phyloP scores from a whole-genome alignment of 1,140 invertebrate genomes.

The Drosophila parabipectinata region DNA sequence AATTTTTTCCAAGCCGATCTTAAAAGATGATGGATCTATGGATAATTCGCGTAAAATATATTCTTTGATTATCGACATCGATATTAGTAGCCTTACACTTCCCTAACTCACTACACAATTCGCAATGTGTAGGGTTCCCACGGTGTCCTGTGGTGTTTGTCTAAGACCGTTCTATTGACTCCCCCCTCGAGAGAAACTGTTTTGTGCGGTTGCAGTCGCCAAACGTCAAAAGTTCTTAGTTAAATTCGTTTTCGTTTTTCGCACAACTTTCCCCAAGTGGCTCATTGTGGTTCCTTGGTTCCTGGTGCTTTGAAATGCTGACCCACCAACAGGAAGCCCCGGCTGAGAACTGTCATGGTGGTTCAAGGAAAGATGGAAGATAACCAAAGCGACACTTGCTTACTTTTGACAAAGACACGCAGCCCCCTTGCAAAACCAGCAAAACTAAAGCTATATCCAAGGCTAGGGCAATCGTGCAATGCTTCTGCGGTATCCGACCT shows the following conservation, averaged over 20 bases:
- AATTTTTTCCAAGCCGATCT: too few relatives aligned
- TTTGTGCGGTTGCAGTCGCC: slow-evolving; percentile 51
- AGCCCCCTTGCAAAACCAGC: slow-evolving; percentile 30
- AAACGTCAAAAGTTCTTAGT: slow-evolving; percentile 81
- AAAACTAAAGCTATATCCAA: slow-evolving; percentile 32
- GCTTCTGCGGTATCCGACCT: slow-evolving; percentile 15
- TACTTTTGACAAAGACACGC: slow-evolving; percentile 65
- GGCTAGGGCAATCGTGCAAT: slow-evolving; percentile 33
- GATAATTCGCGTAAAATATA: neutral
- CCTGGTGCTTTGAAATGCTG: slow-evolving; percentile 64
- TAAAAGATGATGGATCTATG: neutral
- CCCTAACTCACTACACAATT: slow-evolving; percentile 1
- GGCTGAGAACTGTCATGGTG: slow-evolving; percentile 2
- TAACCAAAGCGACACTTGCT: slow-evolving; percentile 67
- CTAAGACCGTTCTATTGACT: slow-evolving; percentile 55
- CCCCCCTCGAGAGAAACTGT: slow-evolving; percentile 29
- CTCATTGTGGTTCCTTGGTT: slow-evolving; percentile 75
- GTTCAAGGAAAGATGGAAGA: slow-evolving; percentile 19
- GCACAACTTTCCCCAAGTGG: slow-evolving; percentile 73
- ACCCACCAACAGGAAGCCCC: slow-evolving; percentile 47
- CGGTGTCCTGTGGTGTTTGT: slow-evolving; percentile 23
- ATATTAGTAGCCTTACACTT: slow-evolving; percentile 19
- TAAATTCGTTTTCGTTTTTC: slow-evolving; percentile 65
- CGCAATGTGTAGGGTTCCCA: slow-evolving; percentile 29
- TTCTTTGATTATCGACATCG: neutral